A percentile compares a stretch with the other conserved stretches of the same genome.
These are phyloP conservation scores for Ephestia elutella DNA, from an alignment of 1,140 invertebrate genomes.

Conservation along the genomic window DNA sequence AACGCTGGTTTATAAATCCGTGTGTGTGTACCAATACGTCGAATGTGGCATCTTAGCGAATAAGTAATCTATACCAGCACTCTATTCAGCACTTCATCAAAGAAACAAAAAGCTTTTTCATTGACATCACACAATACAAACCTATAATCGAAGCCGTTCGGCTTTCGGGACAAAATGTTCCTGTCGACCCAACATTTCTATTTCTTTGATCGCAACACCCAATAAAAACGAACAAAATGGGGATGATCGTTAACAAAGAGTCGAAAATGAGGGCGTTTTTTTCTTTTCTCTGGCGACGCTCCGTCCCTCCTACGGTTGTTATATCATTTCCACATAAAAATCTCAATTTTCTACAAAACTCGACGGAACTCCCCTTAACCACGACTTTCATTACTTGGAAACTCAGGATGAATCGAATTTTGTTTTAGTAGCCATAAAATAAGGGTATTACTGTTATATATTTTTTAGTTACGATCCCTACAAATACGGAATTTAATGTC, in stretches of 20 bases:
- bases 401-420: constrained; percentile 2
- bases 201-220: not conserved
- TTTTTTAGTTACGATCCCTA: not conserved
- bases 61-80: too few species aligned
- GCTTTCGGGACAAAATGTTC: not conserved
- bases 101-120: too few species aligned
- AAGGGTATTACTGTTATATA: not conserved
- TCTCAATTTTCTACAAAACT: not conserved
- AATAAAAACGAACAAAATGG: not conserved
- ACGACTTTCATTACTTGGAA: not conserved
- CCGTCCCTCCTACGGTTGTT: not conserved
- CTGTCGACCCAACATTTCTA: not conserved
- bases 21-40: too few species aligned
- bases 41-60: too few species aligned
- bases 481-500: not conserved
- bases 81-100: too few species aligned
- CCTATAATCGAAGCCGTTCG: too few species aligned
- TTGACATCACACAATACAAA: too few species aligned
- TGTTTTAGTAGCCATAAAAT: constrained; percentile 5
- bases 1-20: too few species aligned
- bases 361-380: not conserved
- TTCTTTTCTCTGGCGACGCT: not conserved
- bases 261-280: not conserved
- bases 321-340: not conserved
- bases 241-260: constrained; percentile 1